phyloP scores from a whole-genome alignment of 92 coral and sea anemone genomes.

The Epizoanthus ramosus region DNA sequence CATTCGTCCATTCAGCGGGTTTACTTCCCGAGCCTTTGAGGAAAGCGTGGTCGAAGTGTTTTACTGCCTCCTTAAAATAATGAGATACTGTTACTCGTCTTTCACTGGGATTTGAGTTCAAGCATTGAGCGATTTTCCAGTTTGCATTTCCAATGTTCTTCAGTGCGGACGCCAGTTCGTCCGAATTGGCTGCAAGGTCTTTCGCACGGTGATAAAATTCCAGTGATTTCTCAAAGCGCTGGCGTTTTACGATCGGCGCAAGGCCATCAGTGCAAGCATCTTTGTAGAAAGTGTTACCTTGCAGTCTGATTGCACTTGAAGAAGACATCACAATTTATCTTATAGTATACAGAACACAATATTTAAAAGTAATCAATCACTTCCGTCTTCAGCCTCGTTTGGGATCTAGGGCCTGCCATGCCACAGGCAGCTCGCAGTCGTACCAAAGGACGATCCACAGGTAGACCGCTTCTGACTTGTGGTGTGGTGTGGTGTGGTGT shows the following conservation, averaged over 20 bases:
- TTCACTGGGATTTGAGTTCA: slow-evolving; percentile 45
- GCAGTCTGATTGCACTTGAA: slow-evolving; percentile 27
- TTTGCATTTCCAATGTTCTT: slow-evolving; percentile 87
- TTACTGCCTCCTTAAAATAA: slow-evolving; percentile 76
- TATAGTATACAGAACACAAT: no score
- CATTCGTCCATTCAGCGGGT: slow-evolving; percentile 63
- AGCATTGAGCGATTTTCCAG: slow-evolving; percentile 67
- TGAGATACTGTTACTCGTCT: slow-evolving; percentile 48
- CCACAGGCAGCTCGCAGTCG: no score
- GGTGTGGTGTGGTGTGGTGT: no score
- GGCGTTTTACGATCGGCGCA: slow-evolving; percentile 39
- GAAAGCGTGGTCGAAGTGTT: slow-evolving; percentile 55
- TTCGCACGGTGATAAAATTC: slow-evolving; percentile 48
- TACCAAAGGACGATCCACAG: no score
- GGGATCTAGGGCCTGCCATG: no score
- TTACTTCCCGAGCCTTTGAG: slow-evolving; percentile 62
- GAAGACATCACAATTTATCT: not conserved
- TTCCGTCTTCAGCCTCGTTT: no score
- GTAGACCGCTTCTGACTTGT: no score
- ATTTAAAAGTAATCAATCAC: no score
- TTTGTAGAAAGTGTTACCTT: slow-evolving; percentile 47
- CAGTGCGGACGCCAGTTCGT: slow-evolving; percentile 53
- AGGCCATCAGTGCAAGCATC: slow-evolving; percentile 40
- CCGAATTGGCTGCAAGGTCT: slow-evolving; percentile 36
- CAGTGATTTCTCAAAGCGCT: slow-evolving; percentile 50